Conservation (phyloP, 1,140 invertebrate species). For the Saxidomus purpurata region DNA sequence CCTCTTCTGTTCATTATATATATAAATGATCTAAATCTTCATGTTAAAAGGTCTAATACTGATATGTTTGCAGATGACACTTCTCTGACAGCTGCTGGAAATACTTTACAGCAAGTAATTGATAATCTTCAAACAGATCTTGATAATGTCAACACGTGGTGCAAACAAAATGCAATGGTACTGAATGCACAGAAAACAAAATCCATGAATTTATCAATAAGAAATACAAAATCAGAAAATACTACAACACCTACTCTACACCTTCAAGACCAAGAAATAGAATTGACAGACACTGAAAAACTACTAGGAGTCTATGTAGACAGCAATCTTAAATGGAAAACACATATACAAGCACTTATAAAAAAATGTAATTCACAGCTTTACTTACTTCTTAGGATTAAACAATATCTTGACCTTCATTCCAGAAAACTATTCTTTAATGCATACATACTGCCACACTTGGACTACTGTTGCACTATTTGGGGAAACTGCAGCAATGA, state of each 20-base stretch:
- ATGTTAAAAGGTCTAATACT: neutral
- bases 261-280: neutral
- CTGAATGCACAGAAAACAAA: slow-evolving; percentile 9
- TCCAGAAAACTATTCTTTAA: neutral
- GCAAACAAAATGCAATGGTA: slow-evolving; percentile 7
- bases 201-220: neutral
- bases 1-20: slow-evolving; percentile 33
- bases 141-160: neutral
- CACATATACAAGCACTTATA: neutral
- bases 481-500: neutral
- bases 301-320: neutral
- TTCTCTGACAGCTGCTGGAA: neutral
- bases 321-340: neutral
- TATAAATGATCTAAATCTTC: slow-evolving; percentile 2
- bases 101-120: neutral
- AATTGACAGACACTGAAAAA: neutral
- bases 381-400: neutral
- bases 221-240: neutral
- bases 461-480: no score
- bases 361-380: neutral
- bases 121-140: slow-evolving; percentile 19
- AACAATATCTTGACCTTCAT: no score
- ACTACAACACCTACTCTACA: neutral
- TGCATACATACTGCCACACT: neutral
- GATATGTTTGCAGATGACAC: slow-evolving; percentile 23